Evolutionary conservation across 2,113 vertebrate species (phyloP), one percentile per base, ranked within the genome.

Genomic region (Struthidea cinerea): DNA sequence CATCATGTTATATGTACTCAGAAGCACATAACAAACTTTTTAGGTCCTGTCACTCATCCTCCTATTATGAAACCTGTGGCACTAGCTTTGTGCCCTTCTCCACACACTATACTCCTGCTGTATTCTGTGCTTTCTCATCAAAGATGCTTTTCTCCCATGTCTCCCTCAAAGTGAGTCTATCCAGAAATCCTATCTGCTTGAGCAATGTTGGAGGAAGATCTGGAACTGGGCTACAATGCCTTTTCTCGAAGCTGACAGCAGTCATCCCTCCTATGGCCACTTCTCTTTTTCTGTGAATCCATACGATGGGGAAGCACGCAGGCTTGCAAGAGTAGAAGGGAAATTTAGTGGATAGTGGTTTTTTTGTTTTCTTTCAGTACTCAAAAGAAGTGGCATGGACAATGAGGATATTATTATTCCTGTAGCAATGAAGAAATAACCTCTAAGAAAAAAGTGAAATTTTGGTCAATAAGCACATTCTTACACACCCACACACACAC

Each of bases 401-500:
- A 42, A 19, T 20, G 22, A 47, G 21, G 20, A 44, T 75, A 32
- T 63, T 55, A n/a, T 41, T 53, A 49, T 53, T 50, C 27, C 9
- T 68, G 76, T 32, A 30, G 37, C 0, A 1, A 44, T 33, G 41
- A 78, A 61, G 37, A 49, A 76, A 33, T n/a, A 84, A 21, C 13
- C 6, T 73, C n/a, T 46, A 67, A 71, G 39, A 44, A 82, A 74
- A 60, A 56, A 32, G 9, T 10, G 10, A 24, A 50, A 37, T 74
- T 88, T 53, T 92, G 9, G 9, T 70, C 80, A 46, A 7, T 69
- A 57, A 60, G 37, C 32, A 27, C 7, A 33, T 67, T 82, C 27
- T 59, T 52, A 14, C 3, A 14, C 2, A 16, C 8, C 19, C 8
- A 21, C 3, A 22, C 8, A 13, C 1, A 11, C 13, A 9, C 14